Percentiles rank a stretch among this genome's conserved stretches.
Conservation (phyloP, 2,113 vertebrate genomes). For the Hoplias malabaricus region DNA sequence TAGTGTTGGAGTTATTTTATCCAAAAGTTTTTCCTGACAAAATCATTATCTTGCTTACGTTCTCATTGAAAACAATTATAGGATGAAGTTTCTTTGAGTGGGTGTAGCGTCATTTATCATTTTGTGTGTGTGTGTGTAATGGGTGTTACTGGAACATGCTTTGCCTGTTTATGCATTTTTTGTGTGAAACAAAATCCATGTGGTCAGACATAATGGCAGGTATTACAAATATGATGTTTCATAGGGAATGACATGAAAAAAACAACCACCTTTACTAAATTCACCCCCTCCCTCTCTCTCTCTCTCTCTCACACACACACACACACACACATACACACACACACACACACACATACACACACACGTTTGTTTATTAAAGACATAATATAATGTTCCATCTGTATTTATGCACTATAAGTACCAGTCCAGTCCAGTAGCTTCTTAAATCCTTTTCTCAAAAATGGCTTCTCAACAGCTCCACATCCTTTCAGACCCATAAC, state of each 20-base stretch:
- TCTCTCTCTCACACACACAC: slow-evolving; percentile 33
- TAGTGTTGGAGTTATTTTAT: background rate
- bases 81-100: slow-evolving; percentile 20
- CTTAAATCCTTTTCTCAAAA: too few relatives aligned
- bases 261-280: slow-evolving; percentile 57
- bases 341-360: slow-evolving; percentile 8
- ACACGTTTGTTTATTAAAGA: too few relatives aligned
- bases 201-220: slow-evolving; percentile 61
- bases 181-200: slow-evolving; percentile 27
- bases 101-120: background rate
- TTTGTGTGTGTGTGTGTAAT: slow-evolving; percentile 47
- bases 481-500: too few relatives aligned
- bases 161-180: slow-evolving; percentile 40
- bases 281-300: slow-evolving; percentile 94
- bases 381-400: too few relatives aligned
- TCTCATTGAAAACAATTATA: slow-evolving; percentile 11
- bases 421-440: too few relatives aligned
- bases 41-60: background rate
- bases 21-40: background rate
- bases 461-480: too few relatives aligned
- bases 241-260: slow-evolving; percentile 18
- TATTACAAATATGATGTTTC: slow-evolving; percentile 58
- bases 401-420: too few relatives aligned
- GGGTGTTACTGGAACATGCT: slow-evolving; percentile 44
- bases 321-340: too few relatives aligned